These are phyloP conservation scores for Mythimna lalbum DNA, from an alignment of 2,888 invertebrate genomes.

Conservation along the genomic window DNA sequence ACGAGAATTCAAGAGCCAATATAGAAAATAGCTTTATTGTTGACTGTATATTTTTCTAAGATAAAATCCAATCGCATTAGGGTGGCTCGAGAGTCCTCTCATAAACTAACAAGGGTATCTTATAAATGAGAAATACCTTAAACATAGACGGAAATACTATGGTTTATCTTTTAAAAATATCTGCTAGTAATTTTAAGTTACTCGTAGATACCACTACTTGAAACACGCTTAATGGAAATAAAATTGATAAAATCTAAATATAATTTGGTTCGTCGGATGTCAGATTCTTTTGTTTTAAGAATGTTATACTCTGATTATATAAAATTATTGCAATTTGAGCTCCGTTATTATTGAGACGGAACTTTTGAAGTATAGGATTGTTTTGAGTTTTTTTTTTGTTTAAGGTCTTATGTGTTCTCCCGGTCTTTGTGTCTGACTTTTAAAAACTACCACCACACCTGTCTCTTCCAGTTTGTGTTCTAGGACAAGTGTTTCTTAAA, in stretches of 20 bases:
- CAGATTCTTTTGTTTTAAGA: slow-evolving; percentile 20
- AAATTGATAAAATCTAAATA: slow-evolving; percentile 33
- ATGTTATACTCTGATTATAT: not conserved
- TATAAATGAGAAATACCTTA: not conserved
- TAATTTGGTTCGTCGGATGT: slow-evolving; percentile 24
- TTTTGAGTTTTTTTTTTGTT: too few relatives aligned
- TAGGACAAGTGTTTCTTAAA: too few relatives aligned
- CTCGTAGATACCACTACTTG: not conserved
- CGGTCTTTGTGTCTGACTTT: too few relatives aligned
- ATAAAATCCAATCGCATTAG: not conserved
- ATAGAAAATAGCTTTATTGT: not conserved
- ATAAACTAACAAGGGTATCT: not conserved
- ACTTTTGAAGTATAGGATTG: not conserved
- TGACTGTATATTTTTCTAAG: too few relatives aligned
- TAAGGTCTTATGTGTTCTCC: too few relatives aligned
- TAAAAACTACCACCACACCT: too few relatives aligned
- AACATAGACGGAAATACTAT: slow-evolving; percentile 1
- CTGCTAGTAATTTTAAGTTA: slow-evolving; percentile 6
- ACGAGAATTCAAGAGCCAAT: not conserved
- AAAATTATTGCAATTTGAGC: not conserved
- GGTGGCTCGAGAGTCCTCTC: not conserved
- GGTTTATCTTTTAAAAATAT: slow-evolving; percentile 2
- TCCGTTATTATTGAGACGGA: not conserved
- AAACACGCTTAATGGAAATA: slow-evolving; percentile 16
- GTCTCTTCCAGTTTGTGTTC: too few relatives aligned